Conservation (phyloP, 2,113 vertebrate species). For the Patagioenas fasciata region DNA sequence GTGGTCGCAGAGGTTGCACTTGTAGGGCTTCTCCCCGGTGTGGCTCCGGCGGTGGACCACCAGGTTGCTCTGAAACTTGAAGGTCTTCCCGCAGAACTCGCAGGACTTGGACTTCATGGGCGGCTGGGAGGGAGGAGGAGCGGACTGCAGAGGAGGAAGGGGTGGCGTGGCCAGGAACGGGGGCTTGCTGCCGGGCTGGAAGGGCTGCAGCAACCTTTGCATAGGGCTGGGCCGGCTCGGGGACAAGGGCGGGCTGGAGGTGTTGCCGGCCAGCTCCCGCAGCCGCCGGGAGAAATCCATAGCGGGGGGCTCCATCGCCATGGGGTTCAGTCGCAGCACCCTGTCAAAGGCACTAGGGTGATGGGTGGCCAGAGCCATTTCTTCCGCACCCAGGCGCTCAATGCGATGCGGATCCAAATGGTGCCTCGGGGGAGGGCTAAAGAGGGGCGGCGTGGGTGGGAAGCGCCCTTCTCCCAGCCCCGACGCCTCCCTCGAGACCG, state of each 20-base stretch:
- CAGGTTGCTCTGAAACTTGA: conserved; percentile 99
- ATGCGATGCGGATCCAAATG: conserved; percentile 97
- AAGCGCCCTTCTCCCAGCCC: conserved; percentile 91
- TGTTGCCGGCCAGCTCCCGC: conserved; percentile 98
- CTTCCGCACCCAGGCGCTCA: conserved; percentile 97
- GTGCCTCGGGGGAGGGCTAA: conserved; percentile 97
- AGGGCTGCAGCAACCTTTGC: conserved; percentile 99
- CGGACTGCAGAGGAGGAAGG: conserved; percentile 94
- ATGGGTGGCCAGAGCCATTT: conserved; percentile 98
- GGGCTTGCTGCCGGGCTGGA: conserved; percentile 95
- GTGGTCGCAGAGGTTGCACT: conserved; percentile 98
- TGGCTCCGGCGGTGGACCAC: conserved; percentile 98
- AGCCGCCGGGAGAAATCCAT: conserved; percentile 99
- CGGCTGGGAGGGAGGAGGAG: conserved; percentile 90
- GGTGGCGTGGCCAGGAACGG: conserved; percentile 96
- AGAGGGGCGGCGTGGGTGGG: conserved; percentile 96
- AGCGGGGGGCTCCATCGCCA: conserved; percentile 96
- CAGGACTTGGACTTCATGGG: conserved; percentile 97
- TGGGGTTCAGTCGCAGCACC: conserved; percentile 99
- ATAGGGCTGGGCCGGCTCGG: conserved; percentile 97
- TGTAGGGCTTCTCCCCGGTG: conserved; percentile 99
- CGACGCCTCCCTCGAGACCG: conserved; percentile 91
- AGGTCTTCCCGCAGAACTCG: conserved; percentile 98
- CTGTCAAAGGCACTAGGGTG: conserved; percentile 99
- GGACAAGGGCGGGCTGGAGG: conserved; percentile 95